These are phyloP conservation scores for Homalodisca vitripennis DNA, from an alignment of 1,140 invertebrate genomes.

Conservation along the genomic window DNA sequence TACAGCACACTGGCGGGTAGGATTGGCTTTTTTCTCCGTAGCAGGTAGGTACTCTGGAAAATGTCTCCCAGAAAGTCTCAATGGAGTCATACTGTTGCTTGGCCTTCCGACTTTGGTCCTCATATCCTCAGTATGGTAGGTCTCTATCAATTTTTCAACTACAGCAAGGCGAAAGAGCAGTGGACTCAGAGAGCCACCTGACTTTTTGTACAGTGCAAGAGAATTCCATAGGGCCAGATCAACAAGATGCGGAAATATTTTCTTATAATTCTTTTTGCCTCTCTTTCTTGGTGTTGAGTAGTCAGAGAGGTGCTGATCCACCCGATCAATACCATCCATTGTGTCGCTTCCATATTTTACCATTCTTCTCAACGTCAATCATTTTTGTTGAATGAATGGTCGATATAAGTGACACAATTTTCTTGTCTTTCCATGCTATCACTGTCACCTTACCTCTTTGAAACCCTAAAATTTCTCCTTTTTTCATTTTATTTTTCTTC, in stretches of 20 bases:
- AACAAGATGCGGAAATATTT: neutral
- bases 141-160: neutral
- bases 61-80: neutral
- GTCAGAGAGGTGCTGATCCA: conserved; percentile 14
- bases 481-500: neutral
- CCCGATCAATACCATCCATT: conserved; percentile 22
- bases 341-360: neutral
- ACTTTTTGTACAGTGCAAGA: neutral
- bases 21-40: neutral
- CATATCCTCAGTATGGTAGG: neutral
- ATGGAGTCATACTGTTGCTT: neutral
- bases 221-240: neutral
- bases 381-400: neutral
- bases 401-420: neutral
- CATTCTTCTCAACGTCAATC: neutral
- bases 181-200: neutral
- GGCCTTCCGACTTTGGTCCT: conserved; percentile 1
- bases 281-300: conserved; percentile 6
- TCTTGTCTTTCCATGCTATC: neutral
- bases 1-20: neutral
- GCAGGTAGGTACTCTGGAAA: neutral
- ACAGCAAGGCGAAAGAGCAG: neutral
- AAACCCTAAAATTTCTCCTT: neutral
- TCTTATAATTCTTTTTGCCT: neutral
- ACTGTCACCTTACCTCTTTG: neutral